phyloP scores from a whole-genome alignment of 2,888 invertebrate species.

The Pyrgus malvae region DNA sequence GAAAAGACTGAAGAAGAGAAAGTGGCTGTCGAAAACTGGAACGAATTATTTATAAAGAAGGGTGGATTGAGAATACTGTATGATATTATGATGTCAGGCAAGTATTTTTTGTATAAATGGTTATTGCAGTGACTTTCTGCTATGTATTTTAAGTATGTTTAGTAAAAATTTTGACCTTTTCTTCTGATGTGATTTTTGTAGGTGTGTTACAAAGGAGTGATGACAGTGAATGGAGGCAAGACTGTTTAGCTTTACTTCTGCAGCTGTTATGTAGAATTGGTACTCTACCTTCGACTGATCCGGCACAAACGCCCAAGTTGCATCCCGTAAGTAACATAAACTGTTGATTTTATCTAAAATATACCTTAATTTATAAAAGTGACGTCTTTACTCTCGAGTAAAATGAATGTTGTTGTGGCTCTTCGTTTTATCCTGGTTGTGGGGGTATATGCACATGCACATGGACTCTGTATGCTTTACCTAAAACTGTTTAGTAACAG shows the following conservation, averaged over 20 bases:
- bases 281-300: conserved; percentile 81
- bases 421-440: no score
- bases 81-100: conserved; percentile 94
- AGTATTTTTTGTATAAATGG: conserved; percentile 11
- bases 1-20: conserved; percentile 66
- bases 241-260: conserved; percentile 93
- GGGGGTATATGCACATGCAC: no score
- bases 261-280: conserved; percentile 94
- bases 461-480: no score
- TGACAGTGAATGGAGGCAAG: conserved; percentile 96
- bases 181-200: no score
- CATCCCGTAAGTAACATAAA: conserved; percentile 80
- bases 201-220: conserved; percentile 87
- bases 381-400: no score
- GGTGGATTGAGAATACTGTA: conserved; percentile 94
- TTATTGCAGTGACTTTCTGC: neutral
- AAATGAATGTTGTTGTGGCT: no score
- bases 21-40: conserved; percentile 82
- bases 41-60: conserved; percentile 90
- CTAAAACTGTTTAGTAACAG: no score
- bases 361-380: no score
- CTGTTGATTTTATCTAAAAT: neutral
- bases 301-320: conserved; percentile 73
- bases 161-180: neutral
- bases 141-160: neutral